Evolutionary conservation across 53 echinoderm and acorn worm species (phyloP).

Genomic region (Paelopatides confundens): DNA sequence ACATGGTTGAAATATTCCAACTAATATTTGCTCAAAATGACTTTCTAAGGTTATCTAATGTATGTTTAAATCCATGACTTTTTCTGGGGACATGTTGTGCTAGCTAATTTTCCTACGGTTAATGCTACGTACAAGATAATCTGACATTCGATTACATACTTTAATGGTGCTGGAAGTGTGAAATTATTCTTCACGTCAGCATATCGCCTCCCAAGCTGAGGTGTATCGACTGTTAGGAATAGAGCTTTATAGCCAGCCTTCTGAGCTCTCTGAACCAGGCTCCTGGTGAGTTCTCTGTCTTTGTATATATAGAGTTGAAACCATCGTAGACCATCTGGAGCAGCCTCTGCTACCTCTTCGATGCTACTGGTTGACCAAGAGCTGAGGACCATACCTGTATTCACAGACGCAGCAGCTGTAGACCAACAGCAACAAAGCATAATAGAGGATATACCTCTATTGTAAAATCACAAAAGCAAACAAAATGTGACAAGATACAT

Average conservation of each 20-base stretch:
- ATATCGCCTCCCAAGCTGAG: constrained; percentile 65
- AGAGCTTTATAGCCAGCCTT: constrained; percentile 83
- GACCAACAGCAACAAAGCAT: too few species aligned
- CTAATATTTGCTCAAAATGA: too few species aligned
- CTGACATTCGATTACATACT: constrained; percentile 57
- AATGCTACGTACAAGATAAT: too few species aligned
- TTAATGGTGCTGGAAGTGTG: constrained; percentile 66
- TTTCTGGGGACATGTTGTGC: too few species aligned
- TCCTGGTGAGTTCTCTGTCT: constrained; percentile 63
- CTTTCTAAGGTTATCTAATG: too few species aligned
- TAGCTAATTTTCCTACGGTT: too few species aligned
- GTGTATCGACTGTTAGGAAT: constrained; percentile 87
- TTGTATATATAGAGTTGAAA: constrained; percentile 88
- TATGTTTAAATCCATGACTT: too few species aligned
- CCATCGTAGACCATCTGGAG: constrained; percentile 80
- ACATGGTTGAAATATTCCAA: too few species aligned
- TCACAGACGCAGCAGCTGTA: constrained; percentile 77
- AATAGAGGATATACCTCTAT: too few species aligned
- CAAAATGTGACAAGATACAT: too few species aligned
- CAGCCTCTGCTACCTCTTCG: constrained; percentile 81
- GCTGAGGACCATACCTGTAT: constrained; percentile 82
- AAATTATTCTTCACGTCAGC: constrained; percentile 87
- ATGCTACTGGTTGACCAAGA: constrained; percentile 86
- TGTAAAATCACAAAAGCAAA: too few species aligned
- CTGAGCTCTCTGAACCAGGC: constrained; percentile 85